Conservation (phyloP, 2,797 vertebrate genomes). For the Jordanella pulchra region DNA sequence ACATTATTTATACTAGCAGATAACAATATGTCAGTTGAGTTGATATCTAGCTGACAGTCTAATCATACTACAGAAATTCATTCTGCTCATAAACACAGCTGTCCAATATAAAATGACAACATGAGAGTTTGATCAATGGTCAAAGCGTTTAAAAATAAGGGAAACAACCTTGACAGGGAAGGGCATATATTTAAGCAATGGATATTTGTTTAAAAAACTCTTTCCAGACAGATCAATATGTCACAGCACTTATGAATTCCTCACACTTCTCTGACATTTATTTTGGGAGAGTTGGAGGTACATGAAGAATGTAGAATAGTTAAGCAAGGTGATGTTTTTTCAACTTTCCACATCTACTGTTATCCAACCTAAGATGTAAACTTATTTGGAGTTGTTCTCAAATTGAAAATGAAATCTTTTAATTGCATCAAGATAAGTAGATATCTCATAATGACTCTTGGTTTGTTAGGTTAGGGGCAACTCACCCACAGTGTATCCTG, state of each 20-base stretch:
- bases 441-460: slow-evolving; percentile 1
- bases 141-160: slow-evolving; percentile 22
- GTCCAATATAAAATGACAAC: slow-evolving; percentile 28
- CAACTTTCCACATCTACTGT: slow-evolving; percentile 31
- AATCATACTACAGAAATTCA: slow-evolving; percentile 17
- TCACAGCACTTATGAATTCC: slow-evolving; percentile 70
- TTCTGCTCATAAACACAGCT: slow-evolving; percentile 9
- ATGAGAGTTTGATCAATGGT: slow-evolving; percentile 29
- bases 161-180: slow-evolving; percentile 39
- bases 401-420: slow-evolving; percentile 11
- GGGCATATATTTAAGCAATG: slow-evolving; percentile 36
- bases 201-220: slow-evolving; percentile 64
- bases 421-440: slow-evolving; percentile 3
- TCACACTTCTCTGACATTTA: slow-evolving; percentile 71
- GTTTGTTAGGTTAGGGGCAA: slow-evolving; percentile 12
- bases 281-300: slow-evolving; percentile 50
- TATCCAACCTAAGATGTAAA: slow-evolving; percentile 30
- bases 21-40: slow-evolving; percentile 30
- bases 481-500: slow-evolving; percentile 26
- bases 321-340: slow-evolving; percentile 34
- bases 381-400: slow-evolving; percentile 4
- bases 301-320: slow-evolving; percentile 58
- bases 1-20: slow-evolving; percentile 28
- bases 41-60: slow-evolving; percentile 36
- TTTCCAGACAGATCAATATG: slow-evolving; percentile 69